phyloP scores from a whole-genome alignment of 1,140 invertebrate genomes.

The Drosophila sp. region DNA sequence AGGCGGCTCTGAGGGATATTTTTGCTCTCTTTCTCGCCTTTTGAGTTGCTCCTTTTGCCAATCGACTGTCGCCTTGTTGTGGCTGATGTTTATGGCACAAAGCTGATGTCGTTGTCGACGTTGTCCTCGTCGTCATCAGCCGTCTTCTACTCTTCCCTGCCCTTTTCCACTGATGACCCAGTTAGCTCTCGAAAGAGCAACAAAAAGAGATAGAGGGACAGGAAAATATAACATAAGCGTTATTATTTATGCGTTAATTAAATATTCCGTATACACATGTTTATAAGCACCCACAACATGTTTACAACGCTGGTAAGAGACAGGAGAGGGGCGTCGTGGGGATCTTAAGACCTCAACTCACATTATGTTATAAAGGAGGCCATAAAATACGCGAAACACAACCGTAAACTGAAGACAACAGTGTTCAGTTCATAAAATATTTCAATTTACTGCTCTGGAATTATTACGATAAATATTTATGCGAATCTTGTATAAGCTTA shows the following conservation, averaged over 20 bases:
- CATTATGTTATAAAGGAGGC: slow-evolving; percentile 30
- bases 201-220: slow-evolving; percentile 1
- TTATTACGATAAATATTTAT: slow-evolving; percentile 24
- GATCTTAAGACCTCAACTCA: no score
- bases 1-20: not conserved
- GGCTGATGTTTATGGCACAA: slow-evolving; percentile 46
- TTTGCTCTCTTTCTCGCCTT: not conserved
- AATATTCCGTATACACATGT: slow-evolving; percentile 63
- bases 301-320: slow-evolving; percentile 12
- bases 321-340: not conserved
- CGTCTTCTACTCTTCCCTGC: not conserved
- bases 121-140: slow-evolving; percentile 5
- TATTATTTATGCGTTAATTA: slow-evolving; percentile 75
- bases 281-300: slow-evolving; percentile 47
- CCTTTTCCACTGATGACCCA: slow-evolving; percentile 55
- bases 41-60: slow-evolving; percentile 39
- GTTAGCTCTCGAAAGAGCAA: slow-evolving; percentile 26
- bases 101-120: slow-evolving; percentile 39
- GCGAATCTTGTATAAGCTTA: slow-evolving; percentile 13
- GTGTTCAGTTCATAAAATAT: slow-evolving; percentile 41
- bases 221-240: slow-evolving; percentile 45
- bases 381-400: slow-evolving; percentile 33
- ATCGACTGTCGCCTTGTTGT: slow-evolving; percentile 24
- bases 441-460: slow-evolving; percentile 30
- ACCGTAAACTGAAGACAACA: slow-evolving; percentile 3